Evolutionary conservation across 2,797 vertebrate species (phyloP), one percentile per base, ranked within the genome.

Genomic region (Alosa sapidissima): DNA sequence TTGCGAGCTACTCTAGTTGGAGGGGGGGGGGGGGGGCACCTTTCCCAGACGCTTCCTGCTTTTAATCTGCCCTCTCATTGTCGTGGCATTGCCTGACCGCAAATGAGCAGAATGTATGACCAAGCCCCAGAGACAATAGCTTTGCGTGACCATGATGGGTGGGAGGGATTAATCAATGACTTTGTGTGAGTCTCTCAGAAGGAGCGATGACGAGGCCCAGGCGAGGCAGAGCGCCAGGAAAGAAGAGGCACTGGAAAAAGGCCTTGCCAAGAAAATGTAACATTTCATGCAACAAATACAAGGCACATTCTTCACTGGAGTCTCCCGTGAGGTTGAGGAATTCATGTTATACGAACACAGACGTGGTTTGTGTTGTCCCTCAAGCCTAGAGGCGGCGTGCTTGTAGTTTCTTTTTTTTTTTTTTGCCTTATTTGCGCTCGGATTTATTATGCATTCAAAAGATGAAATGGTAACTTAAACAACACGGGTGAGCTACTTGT

Each of bases 151-250:
- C 85, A 81, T 86, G 87, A 86, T 85, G 86, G 48, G 88, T 85
- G 81, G 87, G 89, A 89, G 88, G 88, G 81, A 87, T 93, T 91
- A 92, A 88, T 92, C 84, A 91, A 83, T 93, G 91, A 91, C 84
- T 89, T 90, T 88, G 90, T 90, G 91, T 90, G 89, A 90, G 91
- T 90, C 92, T 94, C 92, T 91, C 89, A 90, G 89, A 90, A 58
- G 89, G 91, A 94, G 90, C 81, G 83, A 91, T 84, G 87, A 91
- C 84, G 92, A 92, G 8, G 1, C 89, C 90, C 85, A 91, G 88
- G 89, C 83, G 62, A 87, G 89, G 92, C 62, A 8, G 36, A 16
- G 55, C 88, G 91, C 92, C 92, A 92, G 92, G 92, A 92, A 91
- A 92, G 82, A 91, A 92, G 86, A 89, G 89, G 88, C 45, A 87